Conservation (phyloP, 2,888 invertebrate species). For the Drosophila affinis region DNA sequence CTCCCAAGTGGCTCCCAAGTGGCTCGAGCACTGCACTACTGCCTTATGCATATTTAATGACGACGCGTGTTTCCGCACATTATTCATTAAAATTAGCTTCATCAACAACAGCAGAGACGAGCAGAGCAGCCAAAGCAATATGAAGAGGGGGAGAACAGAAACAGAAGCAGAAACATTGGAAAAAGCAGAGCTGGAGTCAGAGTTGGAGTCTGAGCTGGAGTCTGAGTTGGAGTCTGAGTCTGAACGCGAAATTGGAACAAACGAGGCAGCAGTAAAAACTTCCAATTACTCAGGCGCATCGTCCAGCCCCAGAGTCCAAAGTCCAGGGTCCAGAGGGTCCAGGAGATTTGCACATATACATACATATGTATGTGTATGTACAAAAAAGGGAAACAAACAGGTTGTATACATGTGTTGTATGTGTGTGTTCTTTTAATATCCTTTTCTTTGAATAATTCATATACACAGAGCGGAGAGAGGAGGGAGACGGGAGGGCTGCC, state of each 20-base stretch:
- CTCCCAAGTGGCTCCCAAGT: neutral
- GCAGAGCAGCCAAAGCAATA: slow-evolving; percentile 18
- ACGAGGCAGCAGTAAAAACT: slow-evolving; percentile 78
- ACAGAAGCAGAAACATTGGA: slow-evolving; percentile 17
- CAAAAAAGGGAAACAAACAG: slow-evolving; percentile 45
- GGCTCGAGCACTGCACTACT: slow-evolving; percentile 30
- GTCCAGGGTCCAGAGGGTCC: slow-evolving; percentile 27
- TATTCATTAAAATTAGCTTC: slow-evolving; percentile 77
- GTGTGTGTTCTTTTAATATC: slow-evolving; percentile 71
- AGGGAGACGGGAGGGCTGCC: slow-evolving; percentile 6
- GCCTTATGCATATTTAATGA: slow-evolving; percentile 65
- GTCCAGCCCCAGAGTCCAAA: slow-evolving; percentile 40
- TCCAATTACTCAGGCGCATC: slow-evolving; percentile 74
- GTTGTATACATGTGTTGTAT: slow-evolving; percentile 21
- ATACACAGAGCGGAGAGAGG: slow-evolving; percentile 30
- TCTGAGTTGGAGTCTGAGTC: slow-evolving; percentile 28
- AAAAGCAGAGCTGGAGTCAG: slow-evolving; percentile 8
- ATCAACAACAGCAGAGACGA: slow-evolving; percentile 54
- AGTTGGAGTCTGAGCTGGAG: slow-evolving; percentile 31
- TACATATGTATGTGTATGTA: slow-evolving; percentile 7
- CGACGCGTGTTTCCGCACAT: slow-evolving; percentile 76
- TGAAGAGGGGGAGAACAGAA: slow-evolving; percentile 4
- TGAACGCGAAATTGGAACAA: slow-evolving; percentile 65
- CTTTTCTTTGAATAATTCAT: slow-evolving; percentile 78
- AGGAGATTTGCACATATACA: slow-evolving; percentile 26